Evolutionary conservation across 2,797 vertebrate genomes (phyloP), one percentile per base, ranked within the genome.

Genomic region (Acrocephalus scirpaceus): DNA sequence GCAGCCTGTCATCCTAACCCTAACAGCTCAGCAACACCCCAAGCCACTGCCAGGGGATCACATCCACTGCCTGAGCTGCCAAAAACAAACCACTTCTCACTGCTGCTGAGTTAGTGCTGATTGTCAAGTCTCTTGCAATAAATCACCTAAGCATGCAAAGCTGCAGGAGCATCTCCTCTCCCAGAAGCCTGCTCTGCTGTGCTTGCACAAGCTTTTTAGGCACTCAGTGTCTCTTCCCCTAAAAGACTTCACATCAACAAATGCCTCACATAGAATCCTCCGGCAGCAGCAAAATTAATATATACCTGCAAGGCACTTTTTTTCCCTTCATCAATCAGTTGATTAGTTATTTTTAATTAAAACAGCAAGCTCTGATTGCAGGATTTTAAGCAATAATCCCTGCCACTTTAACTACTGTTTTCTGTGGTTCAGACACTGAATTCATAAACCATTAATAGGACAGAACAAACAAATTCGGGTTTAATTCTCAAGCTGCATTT

Each of bases 341-440:
- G 78, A 95, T 96, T 84, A 94, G 44, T 71, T 94, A 91, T 88
- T 90, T 92, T 94, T 92, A 93, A 91, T 95, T 94, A 90, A 85
- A 92, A 84, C 30, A 84, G 51, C 66, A 90, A 88, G 40, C 69
- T 89, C 64, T 93, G 80, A 92, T 92, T 93, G 65, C 86, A 92
- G 62, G 42, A 53, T 72, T 95, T 89, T 64, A 8, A 94, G 80
- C 44, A 92, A 69, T 48, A 92, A 72, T 60, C 60, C 29, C 18
- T 86, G 73, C 53, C n/a, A 30, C 54, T 78, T 78, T 71, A 88
- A 66, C 47, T 57, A 32, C 80, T 65, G 45, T 47, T 91, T 92
- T 87, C 81, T 65, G 32, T 25, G 25, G 42, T 53, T 95, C 89
- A 73, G 61, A 72, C 34, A 32, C 11, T n/a, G 67, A 86, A 81